phyloP scores from a whole-genome alignment of 1,140 invertebrate genomes.

The Drosophila sturtevanti region DNA sequence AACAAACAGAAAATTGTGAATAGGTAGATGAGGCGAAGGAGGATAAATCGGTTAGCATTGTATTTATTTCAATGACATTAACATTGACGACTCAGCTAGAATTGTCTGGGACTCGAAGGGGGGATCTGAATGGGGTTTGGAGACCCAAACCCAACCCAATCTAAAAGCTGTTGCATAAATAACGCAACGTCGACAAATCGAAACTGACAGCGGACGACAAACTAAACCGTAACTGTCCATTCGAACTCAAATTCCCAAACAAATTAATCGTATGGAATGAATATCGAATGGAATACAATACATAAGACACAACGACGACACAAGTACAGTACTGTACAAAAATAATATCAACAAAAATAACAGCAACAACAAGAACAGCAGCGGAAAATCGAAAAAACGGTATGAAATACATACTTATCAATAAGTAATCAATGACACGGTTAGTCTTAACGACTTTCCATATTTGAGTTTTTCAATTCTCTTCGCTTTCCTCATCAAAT shows the following conservation, averaged over 20 bases:
- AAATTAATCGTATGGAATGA: slow-evolving; percentile 72
- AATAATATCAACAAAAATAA: slow-evolving; percentile 4
- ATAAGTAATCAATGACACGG: slow-evolving; percentile 57
- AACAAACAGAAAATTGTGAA: slow-evolving; percentile 40
- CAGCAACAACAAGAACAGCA: slow-evolving; percentile 4
- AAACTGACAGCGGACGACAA: slow-evolving; percentile 46
- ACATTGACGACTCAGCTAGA: slow-evolving; percentile 60
- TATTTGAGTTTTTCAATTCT: slow-evolving; percentile 33
- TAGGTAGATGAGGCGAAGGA: slow-evolving; percentile 3
- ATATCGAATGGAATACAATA: slow-evolving; percentile 63
- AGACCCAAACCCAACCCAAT: slow-evolving; percentile 6
- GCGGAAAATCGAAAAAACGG: slow-evolving; percentile 4
- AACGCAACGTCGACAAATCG: slow-evolving; percentile 55
- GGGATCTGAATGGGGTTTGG: background rate
- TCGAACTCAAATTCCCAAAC: slow-evolving; percentile 57
- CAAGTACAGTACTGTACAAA: slow-evolving; percentile 58
- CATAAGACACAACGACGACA: background rate
- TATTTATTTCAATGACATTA: slow-evolving; percentile 71
- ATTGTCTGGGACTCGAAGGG: slow-evolving; percentile 26
- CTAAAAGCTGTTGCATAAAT: slow-evolving; percentile 60
- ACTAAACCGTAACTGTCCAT: slow-evolving; percentile 11
- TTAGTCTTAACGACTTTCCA: slow-evolving; percentile 36
- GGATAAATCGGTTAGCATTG: background rate
- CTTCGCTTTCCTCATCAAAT: slow-evolving; percentile 47
- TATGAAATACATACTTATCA: slow-evolving; percentile 34